Conservation (phyloP, 30 jellyfish, hydroid and myxozoan genomes). For the Chironex yamaguchii region DNA sequence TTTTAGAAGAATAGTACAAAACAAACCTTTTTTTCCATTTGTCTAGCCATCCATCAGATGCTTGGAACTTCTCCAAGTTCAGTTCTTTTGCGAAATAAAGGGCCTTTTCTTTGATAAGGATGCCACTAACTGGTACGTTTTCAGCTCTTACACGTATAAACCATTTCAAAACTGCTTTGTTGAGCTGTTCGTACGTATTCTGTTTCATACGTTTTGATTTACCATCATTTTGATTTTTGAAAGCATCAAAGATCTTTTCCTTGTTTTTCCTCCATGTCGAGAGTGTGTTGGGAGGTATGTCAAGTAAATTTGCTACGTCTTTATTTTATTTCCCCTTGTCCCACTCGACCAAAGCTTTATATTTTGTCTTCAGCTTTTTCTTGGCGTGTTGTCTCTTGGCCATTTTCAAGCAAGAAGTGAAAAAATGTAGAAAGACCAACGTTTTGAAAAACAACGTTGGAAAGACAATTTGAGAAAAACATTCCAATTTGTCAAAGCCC, state of each 20-base stretch:
- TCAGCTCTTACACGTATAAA: too few relatives aligned
- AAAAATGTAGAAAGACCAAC: too few relatives aligned
- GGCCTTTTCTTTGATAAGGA: not conserved
- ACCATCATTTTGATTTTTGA: not conserved
- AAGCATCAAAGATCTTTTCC: not conserved
- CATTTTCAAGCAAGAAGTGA: too few relatives aligned
- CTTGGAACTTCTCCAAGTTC: not conserved
- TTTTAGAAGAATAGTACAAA: too few relatives aligned
- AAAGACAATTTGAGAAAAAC: too few relatives aligned
- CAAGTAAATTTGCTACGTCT: not conserved
- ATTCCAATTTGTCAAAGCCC: too few relatives aligned
- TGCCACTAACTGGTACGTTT: too few relatives aligned
- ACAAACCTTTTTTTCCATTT: too few relatives aligned
- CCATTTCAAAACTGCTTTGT: slow-evolving; percentile 5
- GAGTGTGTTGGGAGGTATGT: slow-evolving; percentile 16
- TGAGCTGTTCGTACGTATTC: not conserved
- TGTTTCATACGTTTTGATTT: not conserved
- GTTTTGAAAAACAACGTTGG: too few relatives aligned
- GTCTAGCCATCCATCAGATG: not conserved
- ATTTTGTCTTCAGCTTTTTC: not conserved
- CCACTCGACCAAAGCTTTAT: not conserved
- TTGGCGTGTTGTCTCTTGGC: not conserved
- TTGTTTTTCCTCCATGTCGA: slow-evolving; percentile 30
- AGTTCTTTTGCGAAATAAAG: too few relatives aligned
- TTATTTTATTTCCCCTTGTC: slow-evolving; percentile 19